phyloP scores from a whole-genome alignment of 2,888 invertebrate species.

The Lathronympha strigana region DNA sequence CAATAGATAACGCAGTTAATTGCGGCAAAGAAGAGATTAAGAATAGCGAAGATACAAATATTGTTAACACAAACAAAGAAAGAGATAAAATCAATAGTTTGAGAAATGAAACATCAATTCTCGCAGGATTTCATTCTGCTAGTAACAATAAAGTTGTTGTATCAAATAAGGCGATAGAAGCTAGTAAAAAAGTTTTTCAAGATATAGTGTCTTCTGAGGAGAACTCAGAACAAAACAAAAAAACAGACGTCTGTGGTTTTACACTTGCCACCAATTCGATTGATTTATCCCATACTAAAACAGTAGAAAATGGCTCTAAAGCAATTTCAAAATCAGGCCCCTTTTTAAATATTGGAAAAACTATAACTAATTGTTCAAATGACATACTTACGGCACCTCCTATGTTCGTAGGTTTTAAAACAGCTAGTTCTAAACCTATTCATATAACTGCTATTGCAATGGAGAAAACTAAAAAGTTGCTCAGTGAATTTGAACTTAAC shows the following conservation, averaged over 20 bases:
- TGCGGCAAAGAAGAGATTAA: conserved; percentile 21
- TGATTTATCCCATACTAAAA: background rate
- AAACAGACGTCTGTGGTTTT: background rate
- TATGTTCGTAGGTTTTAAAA: conserved; percentile 16
- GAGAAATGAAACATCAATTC: conserved; percentile 11
- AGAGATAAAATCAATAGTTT: background rate
- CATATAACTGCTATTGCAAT: conserved; percentile 50
- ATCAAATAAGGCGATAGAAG: conserved; percentile 55
- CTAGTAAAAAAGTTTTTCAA: conserved; percentile 56
- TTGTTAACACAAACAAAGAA: background rate
- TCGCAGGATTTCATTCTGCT: conserved; percentile 55
- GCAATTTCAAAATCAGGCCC: background rate
- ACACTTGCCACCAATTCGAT: background rate
- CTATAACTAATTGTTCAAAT: background rate
- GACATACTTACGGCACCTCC: background rate
- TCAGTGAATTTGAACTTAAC: conserved; percentile 48
- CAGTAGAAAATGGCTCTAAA: background rate
- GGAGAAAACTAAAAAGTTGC: conserved; percentile 53
- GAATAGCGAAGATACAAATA: background rate
- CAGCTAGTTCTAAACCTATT: conserved; percentile 11
- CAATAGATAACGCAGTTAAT: background rate
- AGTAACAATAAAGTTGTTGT: conserved; percentile 54
- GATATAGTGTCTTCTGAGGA: conserved; percentile 47
- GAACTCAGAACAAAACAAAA: background rate
- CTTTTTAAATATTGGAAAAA: background rate